A percentile compares a stretch with the other conserved stretches of the same genome.
Evolutionary conservation across 2,113 vertebrate species (phyloP).

Genomic region (Campylorhamphus procurvoides): DNA sequence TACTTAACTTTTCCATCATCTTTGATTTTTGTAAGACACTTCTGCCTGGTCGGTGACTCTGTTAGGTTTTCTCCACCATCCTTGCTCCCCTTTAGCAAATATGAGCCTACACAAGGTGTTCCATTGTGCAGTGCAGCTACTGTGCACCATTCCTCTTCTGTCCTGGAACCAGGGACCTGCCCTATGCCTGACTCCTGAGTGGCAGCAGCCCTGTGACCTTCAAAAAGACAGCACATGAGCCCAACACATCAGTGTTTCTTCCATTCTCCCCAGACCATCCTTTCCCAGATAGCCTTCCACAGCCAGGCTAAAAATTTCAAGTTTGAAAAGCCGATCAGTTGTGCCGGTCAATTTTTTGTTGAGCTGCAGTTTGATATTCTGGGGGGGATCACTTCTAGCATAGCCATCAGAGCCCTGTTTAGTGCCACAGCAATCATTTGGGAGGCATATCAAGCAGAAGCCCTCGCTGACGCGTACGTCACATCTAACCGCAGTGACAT

Average conservation of each 20-base stretch:
- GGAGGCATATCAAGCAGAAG: neutral
- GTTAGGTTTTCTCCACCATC: neutral
- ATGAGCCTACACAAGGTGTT: accelerated
- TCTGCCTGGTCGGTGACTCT: accelerated
- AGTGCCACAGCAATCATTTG: neutral
- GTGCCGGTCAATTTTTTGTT: neutral
- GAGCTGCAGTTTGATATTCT: neutral
- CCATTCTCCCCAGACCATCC: neutral
- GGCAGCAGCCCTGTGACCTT: accelerated
- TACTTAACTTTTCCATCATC: neutral
- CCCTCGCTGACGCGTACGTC: neutral
- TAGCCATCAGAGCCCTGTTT: neutral
- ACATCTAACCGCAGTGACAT: constrained; percentile 1
- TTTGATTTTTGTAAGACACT: neutral
- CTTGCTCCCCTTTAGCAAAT: neutral
- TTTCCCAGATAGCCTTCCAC: neutral
- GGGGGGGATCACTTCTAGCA: neutral
- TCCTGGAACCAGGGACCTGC: neutral
- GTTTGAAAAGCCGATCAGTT: neutral
- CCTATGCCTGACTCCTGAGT: accelerated
- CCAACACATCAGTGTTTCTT: accelerated
- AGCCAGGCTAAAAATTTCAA: neutral
- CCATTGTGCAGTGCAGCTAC: accelerated
- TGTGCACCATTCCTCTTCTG: accelerated
- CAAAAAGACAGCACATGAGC: accelerated